phyloP scores from a whole-genome alignment of 2,888 invertebrate species.

The Gymnocheta viridis region DNA sequence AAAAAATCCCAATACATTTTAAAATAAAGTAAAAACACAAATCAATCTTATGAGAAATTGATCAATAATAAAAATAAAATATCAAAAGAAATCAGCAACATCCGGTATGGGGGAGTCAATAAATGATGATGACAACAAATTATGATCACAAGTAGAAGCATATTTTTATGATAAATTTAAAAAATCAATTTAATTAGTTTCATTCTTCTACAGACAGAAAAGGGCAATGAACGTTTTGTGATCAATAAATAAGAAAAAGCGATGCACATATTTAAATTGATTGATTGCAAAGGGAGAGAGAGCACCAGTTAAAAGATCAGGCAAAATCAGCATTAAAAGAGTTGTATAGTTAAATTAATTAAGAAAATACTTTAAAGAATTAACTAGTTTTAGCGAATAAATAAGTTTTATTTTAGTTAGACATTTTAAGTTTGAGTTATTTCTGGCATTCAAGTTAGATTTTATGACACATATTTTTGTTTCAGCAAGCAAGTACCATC shows the following conservation, averaged over 20 bases:
- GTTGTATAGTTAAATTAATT: neutral
- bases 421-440: no score
- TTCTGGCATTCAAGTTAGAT: no score
- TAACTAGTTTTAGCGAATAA: neutral
- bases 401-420: neutral
- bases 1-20: slow-evolving; percentile 52
- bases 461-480: no score
- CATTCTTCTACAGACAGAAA: neutral
- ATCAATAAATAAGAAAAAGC: slow-evolving; percentile 36
- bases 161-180: slow-evolving; percentile 21
- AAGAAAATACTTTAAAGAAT: neutral
- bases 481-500: no score
- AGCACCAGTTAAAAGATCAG: slow-evolving; percentile 1
- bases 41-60: slow-evolving; percentile 69
- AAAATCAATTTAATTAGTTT: slow-evolving; percentile 55
- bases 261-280: slow-evolving; percentile 47
- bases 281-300: slow-evolving; percentile 31
- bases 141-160: slow-evolving; percentile 3
- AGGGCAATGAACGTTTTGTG: slow-evolving; percentile 63
- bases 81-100: slow-evolving; percentile 68
- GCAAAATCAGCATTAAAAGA: neutral
- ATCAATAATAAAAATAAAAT: slow-evolving; percentile 54
- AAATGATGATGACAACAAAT: slow-evolving; percentile 61
- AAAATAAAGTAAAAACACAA: slow-evolving; percentile 31
- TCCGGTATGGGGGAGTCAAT: slow-evolving; percentile 65